A percentile compares a stretch with the other conserved stretches of the same genome.
Evolutionary conservation across 2,888 invertebrate species (phyloP).

Genomic region (Dyspetes luteomarginatus): DNA sequence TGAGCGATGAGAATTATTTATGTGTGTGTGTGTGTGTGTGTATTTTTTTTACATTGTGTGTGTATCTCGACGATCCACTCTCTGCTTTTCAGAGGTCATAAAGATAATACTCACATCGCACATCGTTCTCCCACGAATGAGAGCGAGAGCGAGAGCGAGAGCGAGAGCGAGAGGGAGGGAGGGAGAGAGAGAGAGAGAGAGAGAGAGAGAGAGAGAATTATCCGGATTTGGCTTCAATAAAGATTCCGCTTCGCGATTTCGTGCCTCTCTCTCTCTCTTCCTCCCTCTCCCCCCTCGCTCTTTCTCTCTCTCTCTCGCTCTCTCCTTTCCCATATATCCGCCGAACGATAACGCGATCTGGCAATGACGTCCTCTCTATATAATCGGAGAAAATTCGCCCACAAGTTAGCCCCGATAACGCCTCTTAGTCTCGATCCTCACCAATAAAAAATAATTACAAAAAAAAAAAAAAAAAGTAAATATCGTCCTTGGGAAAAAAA

Average conservation of each 20-base stretch:
- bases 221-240: slow-evolving; percentile 70
- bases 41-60: too few relatives aligned
- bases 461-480: not conserved
- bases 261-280: not conserved
- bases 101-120: slow-evolving; percentile 70
- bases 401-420: slow-evolving; percentile 9
- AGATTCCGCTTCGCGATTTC: slow-evolving; percentile 60
- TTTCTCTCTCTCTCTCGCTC: slow-evolving; percentile 19
- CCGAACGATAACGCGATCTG: slow-evolving; percentile 34
- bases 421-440: not conserved
- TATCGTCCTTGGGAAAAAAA: too few relatives aligned
- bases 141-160: not conserved
- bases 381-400: slow-evolving; percentile 30
- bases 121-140: slow-evolving; percentile 27
- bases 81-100: slow-evolving; percentile 57
- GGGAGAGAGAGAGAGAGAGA: slow-evolving; percentile 8
- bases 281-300: slow-evolving; percentile 48
- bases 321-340: slow-evolving; percentile 15
- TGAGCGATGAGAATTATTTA: slow-evolving; percentile 37
- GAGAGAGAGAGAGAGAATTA: slow-evolving; percentile 57
- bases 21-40: slow-evolving; percentile 9
- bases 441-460: not conserved
- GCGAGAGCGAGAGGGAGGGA: slow-evolving; percentile 11
- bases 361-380: slow-evolving; percentile 32
- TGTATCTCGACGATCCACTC: slow-evolving; percentile 39